These are phyloP conservation scores for Ceraclea dissimilis DNA, from an alignment of 2,888 invertebrate species.

Conservation along the genomic window DNA sequence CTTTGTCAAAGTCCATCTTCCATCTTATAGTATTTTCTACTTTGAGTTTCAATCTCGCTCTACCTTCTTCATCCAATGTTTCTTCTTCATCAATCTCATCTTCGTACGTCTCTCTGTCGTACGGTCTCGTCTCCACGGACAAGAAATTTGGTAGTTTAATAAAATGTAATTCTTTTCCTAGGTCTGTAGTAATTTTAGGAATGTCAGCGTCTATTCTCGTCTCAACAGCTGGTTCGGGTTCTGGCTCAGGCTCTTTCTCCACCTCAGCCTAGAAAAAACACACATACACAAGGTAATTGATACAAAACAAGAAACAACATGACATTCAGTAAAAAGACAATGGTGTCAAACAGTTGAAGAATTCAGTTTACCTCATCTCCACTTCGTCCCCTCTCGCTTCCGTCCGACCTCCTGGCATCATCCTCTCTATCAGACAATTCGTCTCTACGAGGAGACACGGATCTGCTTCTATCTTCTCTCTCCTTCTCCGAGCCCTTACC, in stretches of 20 bases:
- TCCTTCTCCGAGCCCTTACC: slow-evolving; percentile 29
- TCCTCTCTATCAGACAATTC: slow-evolving; percentile 30
- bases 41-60: slow-evolving; percentile 81
- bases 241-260: slow-evolving; percentile 63
- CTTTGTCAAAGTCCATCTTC: slow-evolving; percentile 75
- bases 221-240: slow-evolving; percentile 78
- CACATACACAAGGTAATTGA: too few species aligned
- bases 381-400: slow-evolving; percentile 40
- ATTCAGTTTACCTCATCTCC: slow-evolving; percentile 35
- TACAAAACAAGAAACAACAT: background rate
- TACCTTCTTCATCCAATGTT: slow-evolving; percentile 94
- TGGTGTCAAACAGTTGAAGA: too few species aligned
- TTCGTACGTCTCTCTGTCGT: slow-evolving; percentile 90
- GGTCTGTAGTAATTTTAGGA: slow-evolving; percentile 87
- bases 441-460: slow-evolving; percentile 21
- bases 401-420: slow-evolving; percentile 34
- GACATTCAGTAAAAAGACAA: background rate
- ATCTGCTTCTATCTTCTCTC: slow-evolving; percentile 32
- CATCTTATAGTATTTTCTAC: slow-evolving; percentile 98
- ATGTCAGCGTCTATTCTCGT: slow-evolving; percentile 95
- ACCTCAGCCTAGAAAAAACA: slow-evolving; percentile 35
- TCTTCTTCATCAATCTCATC: slow-evolving; percentile 99
- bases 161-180: slow-evolving; percentile 89
- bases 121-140: slow-evolving; percentile 95
- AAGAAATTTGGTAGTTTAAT: slow-evolving; percentile 97